Evolutionary conservation across 2,113 vertebrate genomes (phyloP).

Genomic region (Semicossyphus pulcher): DNA sequence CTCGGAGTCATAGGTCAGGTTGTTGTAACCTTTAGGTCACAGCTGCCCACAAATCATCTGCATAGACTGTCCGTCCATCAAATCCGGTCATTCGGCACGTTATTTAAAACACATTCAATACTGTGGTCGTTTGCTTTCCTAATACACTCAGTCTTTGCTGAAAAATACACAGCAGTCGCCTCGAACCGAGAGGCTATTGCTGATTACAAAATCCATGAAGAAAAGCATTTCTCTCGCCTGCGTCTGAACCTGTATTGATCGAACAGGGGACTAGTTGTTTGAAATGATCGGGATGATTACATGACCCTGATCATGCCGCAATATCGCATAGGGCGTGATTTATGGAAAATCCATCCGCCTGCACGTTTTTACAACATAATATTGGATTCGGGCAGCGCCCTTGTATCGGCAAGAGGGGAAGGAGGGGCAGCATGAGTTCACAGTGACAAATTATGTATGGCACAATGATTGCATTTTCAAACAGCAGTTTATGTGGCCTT

Average conservation of each 20-base stretch:
- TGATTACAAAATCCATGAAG: slow-evolving; percentile 78
- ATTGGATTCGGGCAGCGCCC: slow-evolving; percentile 59
- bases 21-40: neutral
- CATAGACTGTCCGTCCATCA: slow-evolving; percentile 8
- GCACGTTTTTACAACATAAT: slow-evolving; percentile 70
- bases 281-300: slow-evolving; percentile 68
- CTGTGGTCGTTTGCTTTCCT: slow-evolving; percentile 30
- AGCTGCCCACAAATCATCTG: slow-evolving; percentile 4
- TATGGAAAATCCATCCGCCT: slow-evolving; percentile 66
- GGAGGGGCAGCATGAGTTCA: slow-evolving; percentile 15
- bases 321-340: slow-evolving; percentile 51
- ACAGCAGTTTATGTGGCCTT: slow-evolving; percentile 14
- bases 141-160: slow-evolving; percentile 25
- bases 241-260: slow-evolving; percentile 67
- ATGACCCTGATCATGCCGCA: slow-evolving; percentile 40
- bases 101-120: slow-evolving; percentile 46
- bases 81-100: slow-evolving; percentile 7
- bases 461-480: slow-evolving; percentile 62
- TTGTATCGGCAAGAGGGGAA: slow-evolving; percentile 3
- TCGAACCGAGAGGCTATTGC: slow-evolving; percentile 38
- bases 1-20: neutral
- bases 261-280: slow-evolving; percentile 59
- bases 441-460: slow-evolving; percentile 50
- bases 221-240: slow-evolving; percentile 49
- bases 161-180: slow-evolving; percentile 25